Evolutionary conservation across 92 coral and sea anemone species (phyloP).

Genomic region (Palythoa caribaeorum): DNA sequence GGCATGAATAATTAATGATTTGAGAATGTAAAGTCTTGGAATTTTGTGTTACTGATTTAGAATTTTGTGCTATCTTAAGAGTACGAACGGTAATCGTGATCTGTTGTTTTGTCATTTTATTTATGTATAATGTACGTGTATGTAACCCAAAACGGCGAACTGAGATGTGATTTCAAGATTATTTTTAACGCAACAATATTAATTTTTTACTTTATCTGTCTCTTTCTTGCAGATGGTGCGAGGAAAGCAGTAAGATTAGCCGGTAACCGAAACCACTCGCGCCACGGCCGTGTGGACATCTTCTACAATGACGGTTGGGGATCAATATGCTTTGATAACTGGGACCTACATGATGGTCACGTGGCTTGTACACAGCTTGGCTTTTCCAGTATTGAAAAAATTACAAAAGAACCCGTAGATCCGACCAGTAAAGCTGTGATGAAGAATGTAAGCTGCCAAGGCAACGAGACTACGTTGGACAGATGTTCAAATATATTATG

Average conservation of each 20-base stretch:
- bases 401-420: conserved; percentile 37
- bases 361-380: conserved; percentile 88
- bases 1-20: too few relatives aligned
- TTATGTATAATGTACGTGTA: too few relatives aligned
- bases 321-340: conserved; percentile 77
- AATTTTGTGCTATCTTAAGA: too few relatives aligned
- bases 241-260: conserved; percentile 30
- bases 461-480: conserved; percentile 76
- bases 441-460: conserved; percentile 69
- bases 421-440: conserved; percentile 72
- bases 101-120: too few relatives aligned
- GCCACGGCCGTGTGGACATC: conserved; percentile 84
- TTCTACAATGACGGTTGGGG: conserved; percentile 84
- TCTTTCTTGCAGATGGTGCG: background rate
- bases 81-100: too few relatives aligned
- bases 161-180: too few relatives aligned
- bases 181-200: too few relatives aligned
- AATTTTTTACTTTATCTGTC: too few relatives aligned
- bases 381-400: conserved; percentile 53
- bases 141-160: too few relatives aligned
- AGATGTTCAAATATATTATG: conserved; percentile 73
- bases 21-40: too few relatives aligned
- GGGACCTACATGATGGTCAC: conserved; percentile 68
- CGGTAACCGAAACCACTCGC: conserved; percentile 51
- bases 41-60: too few relatives aligned